A percentile compares a stretch with the other conserved stretches of the same genome.
Evolutionary conservation across 2,113 vertebrate species (phyloP).

Genomic region (Hypocryptadius cinnamomeus): DNA sequence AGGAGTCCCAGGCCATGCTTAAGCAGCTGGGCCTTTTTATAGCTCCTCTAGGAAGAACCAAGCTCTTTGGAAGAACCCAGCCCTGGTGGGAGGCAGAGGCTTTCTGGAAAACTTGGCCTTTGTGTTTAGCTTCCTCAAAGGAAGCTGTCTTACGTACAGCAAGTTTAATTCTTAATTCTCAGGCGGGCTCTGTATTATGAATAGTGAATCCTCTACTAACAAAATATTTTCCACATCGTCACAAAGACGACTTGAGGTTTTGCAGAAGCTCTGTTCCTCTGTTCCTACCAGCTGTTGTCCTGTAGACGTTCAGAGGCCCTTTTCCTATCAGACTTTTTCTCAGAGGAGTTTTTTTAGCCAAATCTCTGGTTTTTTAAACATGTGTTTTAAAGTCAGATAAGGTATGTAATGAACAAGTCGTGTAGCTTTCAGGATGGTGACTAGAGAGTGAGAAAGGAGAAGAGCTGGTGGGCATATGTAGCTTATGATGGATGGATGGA

Average conservation of each 20-base stretch:
- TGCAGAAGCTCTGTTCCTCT: not conserved
- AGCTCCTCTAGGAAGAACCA: not conserved
- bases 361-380: not conserved
- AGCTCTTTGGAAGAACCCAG: not conserved
- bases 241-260: not conserved
- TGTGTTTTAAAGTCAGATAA: not conserved
- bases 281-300: not conserved
- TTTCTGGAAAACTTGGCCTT: not conserved
- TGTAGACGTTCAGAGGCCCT: not conserved
- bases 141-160: fast-evolving
- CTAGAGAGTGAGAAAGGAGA: not conserved
- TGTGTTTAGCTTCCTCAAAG: not conserved
- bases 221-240: not conserved
- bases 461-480: not conserved
- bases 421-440: not conserved
- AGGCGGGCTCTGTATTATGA: not conserved
- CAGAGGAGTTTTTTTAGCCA: not conserved
- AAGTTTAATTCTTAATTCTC: not conserved
- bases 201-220: not conserved
- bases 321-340: not conserved
- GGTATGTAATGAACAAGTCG: not conserved
- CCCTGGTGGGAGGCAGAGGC: not conserved
- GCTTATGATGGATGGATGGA: not conserved
- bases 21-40: not conserved
- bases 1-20: not conserved